Conservation (phyloP, 1,140 invertebrate genomes). For the Neotoxoptera formosana region DNA sequence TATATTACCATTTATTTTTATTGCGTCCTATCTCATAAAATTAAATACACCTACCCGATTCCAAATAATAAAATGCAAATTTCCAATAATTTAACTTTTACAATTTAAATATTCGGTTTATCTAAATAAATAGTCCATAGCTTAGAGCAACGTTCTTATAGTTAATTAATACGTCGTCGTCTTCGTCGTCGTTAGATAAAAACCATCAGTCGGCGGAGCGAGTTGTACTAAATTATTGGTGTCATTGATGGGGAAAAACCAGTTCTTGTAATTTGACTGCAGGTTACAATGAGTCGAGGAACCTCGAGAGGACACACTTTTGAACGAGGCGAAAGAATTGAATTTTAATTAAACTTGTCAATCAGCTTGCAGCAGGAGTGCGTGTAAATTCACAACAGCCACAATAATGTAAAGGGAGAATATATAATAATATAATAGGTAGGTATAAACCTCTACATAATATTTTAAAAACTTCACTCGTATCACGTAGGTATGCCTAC, state of each 20-base stretch:
- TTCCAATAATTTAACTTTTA: constrained; percentile 14
- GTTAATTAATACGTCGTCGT: constrained; percentile 48
- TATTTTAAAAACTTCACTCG: neutral
- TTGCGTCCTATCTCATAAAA: constrained; percentile 32
- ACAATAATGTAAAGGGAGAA: neutral
- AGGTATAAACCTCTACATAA: too few species aligned
- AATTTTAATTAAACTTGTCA: constrained; percentile 6
- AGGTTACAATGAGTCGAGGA: neutral
- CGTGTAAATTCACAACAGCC: neutral
- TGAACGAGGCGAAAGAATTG: neutral
- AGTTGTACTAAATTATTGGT: constrained; percentile 46
- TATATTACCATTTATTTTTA: constrained; percentile 36
- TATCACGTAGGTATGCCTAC: neutral
- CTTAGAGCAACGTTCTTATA: neutral
- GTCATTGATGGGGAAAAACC: constrained; percentile 43
- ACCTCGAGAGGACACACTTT: constrained; percentile 15
- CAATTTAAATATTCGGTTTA: constrained; percentile 32
- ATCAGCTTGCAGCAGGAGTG: neutral
- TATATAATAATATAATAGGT: neutral
- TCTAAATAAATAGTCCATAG: constrained; percentile 39
- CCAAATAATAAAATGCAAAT: constrained; percentile 45
- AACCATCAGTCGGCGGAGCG: neutral
- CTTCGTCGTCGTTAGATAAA: neutral
- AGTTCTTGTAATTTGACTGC: constrained; percentile 47
- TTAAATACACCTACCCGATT: constrained; percentile 34